Evolutionary conservation across 2,888 invertebrate genomes (phyloP).

Genomic region (Drosophila pullipes): DNA sequence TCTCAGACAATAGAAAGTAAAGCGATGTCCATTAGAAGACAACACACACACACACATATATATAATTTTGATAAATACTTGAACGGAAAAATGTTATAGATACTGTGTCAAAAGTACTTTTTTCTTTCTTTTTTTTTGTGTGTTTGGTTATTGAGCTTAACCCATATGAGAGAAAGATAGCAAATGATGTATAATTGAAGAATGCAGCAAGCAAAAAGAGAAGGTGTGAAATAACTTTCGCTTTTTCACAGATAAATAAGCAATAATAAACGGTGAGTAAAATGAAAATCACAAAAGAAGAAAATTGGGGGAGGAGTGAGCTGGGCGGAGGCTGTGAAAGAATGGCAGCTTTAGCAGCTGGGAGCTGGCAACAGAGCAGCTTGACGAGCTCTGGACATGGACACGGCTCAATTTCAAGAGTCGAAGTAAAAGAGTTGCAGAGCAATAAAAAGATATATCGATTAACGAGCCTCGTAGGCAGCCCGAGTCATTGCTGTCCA

Average conservation of each 20-base stretch:
- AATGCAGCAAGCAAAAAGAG: not conserved
- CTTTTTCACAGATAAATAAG: slow-evolving; percentile 76
- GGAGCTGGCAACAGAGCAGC: slow-evolving; percentile 25
- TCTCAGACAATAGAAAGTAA: slow-evolving; percentile 71
- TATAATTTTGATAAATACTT: slow-evolving; percentile 49
- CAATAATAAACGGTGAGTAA: slow-evolving; percentile 62
- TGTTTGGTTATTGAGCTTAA: slow-evolving; percentile 75
- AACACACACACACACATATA: slow-evolving; percentile 26
- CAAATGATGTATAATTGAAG: slow-evolving; percentile 21
- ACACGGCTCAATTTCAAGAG: slow-evolving; percentile 73
- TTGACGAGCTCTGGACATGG: slow-evolving; percentile 55
- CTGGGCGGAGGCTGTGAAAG: slow-evolving; percentile 27
- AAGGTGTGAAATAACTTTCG: slow-evolving; percentile 76
- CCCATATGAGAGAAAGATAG: slow-evolving; percentile 50
- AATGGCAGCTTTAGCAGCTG: slow-evolving; percentile 45
- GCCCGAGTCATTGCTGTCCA: slow-evolving; percentile 60
- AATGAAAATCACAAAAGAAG: slow-evolving; percentile 49
- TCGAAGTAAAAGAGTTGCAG: slow-evolving; percentile 32
- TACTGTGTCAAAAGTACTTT: slow-evolving; percentile 48
- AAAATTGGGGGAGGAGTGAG: slow-evolving; percentile 7
- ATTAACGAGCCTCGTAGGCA: slow-evolving; percentile 70
- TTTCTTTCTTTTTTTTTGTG: slow-evolving; percentile 17
- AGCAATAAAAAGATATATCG: slow-evolving; percentile 67
- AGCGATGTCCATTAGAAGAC: slow-evolving; percentile 66
- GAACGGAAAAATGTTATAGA: slow-evolving; percentile 46